Evolutionary conservation across 2,797 vertebrate species (phyloP).

Genomic region (Novumbra hubbsi): DNA sequence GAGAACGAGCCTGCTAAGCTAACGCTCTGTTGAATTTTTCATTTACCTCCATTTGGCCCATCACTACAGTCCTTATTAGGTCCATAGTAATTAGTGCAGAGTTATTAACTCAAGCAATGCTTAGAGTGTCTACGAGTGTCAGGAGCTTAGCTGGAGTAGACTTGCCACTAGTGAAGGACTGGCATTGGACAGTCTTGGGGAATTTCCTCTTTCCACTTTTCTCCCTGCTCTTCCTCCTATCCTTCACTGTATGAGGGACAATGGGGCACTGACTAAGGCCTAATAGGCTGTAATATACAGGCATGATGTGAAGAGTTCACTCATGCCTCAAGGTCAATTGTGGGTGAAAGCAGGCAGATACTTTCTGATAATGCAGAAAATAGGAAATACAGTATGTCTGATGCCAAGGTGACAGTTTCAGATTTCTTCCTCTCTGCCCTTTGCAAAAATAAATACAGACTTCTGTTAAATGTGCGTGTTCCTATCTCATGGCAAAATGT

Average conservation of each 20-base stretch:
- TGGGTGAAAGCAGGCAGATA: background rate
- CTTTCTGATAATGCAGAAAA: background rate
- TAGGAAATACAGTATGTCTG: background rate
- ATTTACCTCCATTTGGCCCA: constrained; percentile 61
- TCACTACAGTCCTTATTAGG: constrained; percentile 54
- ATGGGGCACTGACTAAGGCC: background rate
- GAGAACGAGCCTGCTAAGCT: constrained; percentile 33
- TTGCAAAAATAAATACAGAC: too few relatives aligned
- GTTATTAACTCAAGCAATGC: constrained; percentile 46
- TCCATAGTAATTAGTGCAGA: constrained; percentile 58
- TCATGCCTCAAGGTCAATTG: background rate
- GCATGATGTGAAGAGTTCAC: background rate
- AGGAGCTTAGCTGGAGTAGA: constrained; percentile 36
- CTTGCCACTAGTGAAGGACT: constrained; percentile 10
- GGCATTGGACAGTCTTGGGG: background rate
- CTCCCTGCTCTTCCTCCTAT: background rate
- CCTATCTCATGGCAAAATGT: too few relatives aligned
- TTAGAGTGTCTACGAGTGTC: constrained; percentile 29
- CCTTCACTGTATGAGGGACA: background rate
- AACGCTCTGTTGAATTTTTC: constrained; percentile 49
- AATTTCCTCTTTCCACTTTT: background rate
- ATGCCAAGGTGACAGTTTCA: too few relatives aligned
- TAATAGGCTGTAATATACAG: constrained; percentile 7
- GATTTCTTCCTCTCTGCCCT: too few relatives aligned
- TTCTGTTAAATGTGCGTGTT: too few relatives aligned